These are phyloP conservation scores for Yponomeuta sedellus DNA, from an alignment of 2,888 invertebrate genomes.

Conservation along the genomic window DNA sequence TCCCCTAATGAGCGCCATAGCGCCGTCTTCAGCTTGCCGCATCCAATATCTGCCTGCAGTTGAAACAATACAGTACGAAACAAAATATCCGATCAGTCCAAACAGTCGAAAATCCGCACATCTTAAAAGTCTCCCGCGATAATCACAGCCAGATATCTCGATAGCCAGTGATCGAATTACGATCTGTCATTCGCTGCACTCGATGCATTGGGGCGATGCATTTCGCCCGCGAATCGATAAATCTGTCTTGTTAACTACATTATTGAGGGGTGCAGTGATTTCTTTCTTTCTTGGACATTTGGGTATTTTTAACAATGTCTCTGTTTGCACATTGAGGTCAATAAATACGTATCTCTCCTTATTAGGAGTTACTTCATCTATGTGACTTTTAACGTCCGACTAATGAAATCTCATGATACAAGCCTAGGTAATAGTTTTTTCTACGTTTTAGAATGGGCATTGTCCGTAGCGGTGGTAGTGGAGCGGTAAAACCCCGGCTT, in stretches of 20 bases:
- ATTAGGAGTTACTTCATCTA: not conserved
- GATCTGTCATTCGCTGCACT: conserved; percentile 23
- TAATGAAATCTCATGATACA: no score
- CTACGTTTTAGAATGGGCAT: no score
- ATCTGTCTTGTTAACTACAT: conserved; percentile 27
- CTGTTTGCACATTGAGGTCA: not conserved
- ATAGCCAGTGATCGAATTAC: conserved; percentile 27
- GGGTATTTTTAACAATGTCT: not conserved
- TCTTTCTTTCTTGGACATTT: conserved; percentile 17
- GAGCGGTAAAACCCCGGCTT: no score
- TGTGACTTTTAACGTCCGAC: no score
- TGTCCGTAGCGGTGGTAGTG: no score
- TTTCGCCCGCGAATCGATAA: conserved; percentile 24
- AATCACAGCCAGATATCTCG: conserved; percentile 18
- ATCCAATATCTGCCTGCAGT: no score
- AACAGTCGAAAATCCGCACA: not conserved
- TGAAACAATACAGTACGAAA: no score
- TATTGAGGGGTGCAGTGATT: conserved; percentile 20
- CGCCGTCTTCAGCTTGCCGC: no score
- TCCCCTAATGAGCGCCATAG: no score
- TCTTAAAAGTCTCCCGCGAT: not conserved
- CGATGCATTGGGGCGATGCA: conserved; percentile 25
- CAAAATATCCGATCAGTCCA: no score
- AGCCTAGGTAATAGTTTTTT: no score
- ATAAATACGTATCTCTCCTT: not conserved